Evolutionary conservation across 1,140 invertebrate genomes (phyloP).

Genomic region (Mamestra configurata): DNA sequence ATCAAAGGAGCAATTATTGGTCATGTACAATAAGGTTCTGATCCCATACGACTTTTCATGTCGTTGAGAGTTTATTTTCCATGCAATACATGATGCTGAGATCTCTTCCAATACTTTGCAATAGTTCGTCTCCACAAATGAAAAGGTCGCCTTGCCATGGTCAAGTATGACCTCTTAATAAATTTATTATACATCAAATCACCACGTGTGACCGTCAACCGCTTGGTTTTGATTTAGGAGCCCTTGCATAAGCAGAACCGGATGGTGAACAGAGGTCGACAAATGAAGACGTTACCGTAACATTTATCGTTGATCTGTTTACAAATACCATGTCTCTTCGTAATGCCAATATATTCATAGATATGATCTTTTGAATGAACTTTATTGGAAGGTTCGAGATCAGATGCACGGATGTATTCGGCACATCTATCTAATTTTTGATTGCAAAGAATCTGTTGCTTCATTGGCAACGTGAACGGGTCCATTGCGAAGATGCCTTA

Average conservation of each 20-base stretch:
- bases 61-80: neutral
- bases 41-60: too few relatives aligned
- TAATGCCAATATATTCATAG: slow-evolving; percentile 33
- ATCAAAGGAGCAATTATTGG: neutral
- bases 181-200: slow-evolving; percentile 15
- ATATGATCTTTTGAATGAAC: slow-evolving; percentile 21
- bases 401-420: slow-evolving; percentile 12
- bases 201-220: neutral
- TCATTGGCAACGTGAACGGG: slow-evolving; percentile 51
- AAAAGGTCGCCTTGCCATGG: neutral
- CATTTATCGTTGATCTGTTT: slow-evolving; percentile 20
- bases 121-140: neutral
- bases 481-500: slow-evolving; percentile 51
- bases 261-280: neutral
- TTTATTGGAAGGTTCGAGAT: slow-evolving; percentile 21
- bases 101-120: neutral
- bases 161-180: slow-evolving; percentile 15
- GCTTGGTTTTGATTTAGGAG: slow-evolving; percentile 2
- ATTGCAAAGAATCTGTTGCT: slow-evolving; percentile 56
- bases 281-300: slow-evolving; percentile 1
- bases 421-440: slow-evolving; percentile 28
- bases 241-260: neutral
- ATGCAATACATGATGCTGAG: neutral
- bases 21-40: too few relatives aligned
- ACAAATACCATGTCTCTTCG: slow-evolving; percentile 33